Evolutionary conservation across 2,888 invertebrate species (phyloP), one percentile per base, ranked within the genome.

Genomic region (Daptonema setosum): DNA sequence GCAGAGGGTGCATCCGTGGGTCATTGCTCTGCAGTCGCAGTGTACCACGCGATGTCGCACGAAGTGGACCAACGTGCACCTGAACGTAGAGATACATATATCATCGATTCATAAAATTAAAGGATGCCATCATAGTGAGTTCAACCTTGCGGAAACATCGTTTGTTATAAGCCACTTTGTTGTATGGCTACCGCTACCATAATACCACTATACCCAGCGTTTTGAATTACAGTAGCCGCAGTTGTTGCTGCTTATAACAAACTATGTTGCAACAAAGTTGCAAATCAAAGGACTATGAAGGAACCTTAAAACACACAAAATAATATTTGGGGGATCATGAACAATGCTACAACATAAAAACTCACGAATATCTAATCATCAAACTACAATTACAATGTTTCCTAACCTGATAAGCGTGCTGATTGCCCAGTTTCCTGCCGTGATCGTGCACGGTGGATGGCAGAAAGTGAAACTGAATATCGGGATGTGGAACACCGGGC

Each of bases 41-140:
- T 63, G 78, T 79, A 0, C 93, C 93, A 3, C 80, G 77, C 57
- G 87, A 85, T 66, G 84, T 83, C 0, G 91, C 87, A 0, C 91
- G 78, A 66, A 93, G 68, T 17, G 75, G 69, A 2, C 75, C 75
- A 11, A 71, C 72, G 61, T 76, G 75, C 14, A 72, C 71, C 66
- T 73, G 52, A 50, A n/a, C n/a, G n/a, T n/a, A n/a, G n/a, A n/a
- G n/a, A n/a, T n/a, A n/a, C n/a, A n/a, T n/a, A 17, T 17, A 17
- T 35, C 35, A 17, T 17, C 8, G 11, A 11, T 17, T 11, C 35
- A 35, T 35, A 8, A 8, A 11, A 17, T 17, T 35, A 8, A 17
- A 17, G 8, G 35, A 17, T 17, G 35, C 17, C 35, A 17, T 8
- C 35, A 17, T 35, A 17, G 11, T 8, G 8, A 17, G 11, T 8